Evolutionary conservation across 2,888 invertebrate species (phyloP).

Genomic region (Panzeria rudis): DNA sequence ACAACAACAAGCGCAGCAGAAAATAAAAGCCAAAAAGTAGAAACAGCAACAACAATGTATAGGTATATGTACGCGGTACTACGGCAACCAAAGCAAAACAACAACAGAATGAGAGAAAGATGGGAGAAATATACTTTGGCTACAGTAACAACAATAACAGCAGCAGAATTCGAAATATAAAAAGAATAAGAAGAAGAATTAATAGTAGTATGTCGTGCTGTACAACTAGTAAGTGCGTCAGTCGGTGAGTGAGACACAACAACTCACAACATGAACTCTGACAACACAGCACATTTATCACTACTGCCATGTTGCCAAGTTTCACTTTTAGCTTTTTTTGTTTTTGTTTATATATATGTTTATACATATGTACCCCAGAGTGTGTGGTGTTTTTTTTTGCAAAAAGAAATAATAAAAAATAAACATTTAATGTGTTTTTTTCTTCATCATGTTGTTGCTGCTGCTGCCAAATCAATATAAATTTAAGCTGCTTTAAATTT

Average conservation of each 20-base stretch:
- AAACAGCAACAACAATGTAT: constrained; percentile 36
- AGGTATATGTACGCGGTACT: no score
- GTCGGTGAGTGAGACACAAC: constrained; percentile 36
- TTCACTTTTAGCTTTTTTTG: constrained; percentile 65
- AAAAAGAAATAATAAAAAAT: constrained; percentile 62
- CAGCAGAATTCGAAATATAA: constrained; percentile 44
- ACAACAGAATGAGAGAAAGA: constrained; percentile 45
- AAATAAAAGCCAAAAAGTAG: constrained; percentile 53
- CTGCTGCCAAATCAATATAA: constrained; percentile 70
- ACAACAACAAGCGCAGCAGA: constrained; percentile 57
- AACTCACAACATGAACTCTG: constrained; percentile 69
- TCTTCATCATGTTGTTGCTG: constrained; percentile 43
- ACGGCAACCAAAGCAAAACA: constrained; percentile 55
- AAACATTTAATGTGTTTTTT: constrained; percentile 71
- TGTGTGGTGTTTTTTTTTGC: constrained; percentile 63
- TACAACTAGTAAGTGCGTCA: constrained; percentile 5
- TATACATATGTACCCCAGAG: constrained; percentile 43
- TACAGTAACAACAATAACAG: constrained; percentile 68
- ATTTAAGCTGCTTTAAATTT: constrained; percentile 71
- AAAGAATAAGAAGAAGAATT: constrained; percentile 50
- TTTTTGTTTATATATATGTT: not conserved
- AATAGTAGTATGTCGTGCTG: constrained; percentile 48
- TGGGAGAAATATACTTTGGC: constrained; percentile 48
- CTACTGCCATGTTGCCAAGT: constrained; percentile 73
- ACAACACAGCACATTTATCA: constrained; percentile 72